Base-by-base conservation (phyloP, 2,113 vertebrate species). In the Synodontis membranacea region DNA sequence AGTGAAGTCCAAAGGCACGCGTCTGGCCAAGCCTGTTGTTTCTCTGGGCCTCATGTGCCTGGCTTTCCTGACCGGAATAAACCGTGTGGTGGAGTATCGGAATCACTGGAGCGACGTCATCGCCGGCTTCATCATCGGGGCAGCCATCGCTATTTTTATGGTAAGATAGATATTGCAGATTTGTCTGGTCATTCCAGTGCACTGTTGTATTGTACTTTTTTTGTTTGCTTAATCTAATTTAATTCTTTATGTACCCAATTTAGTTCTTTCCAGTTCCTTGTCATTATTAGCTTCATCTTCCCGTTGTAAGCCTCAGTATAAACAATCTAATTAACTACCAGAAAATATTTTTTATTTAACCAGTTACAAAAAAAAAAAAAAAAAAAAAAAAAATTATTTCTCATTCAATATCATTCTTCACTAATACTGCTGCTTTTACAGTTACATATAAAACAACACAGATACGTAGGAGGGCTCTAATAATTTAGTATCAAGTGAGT, bases 51-150 rank as follows among this genome's bases (percentile, higher is more conserved):
- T 97, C 82, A 93, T 97, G 81, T 97, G 96, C 68, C 95, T 97
- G 1, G 96, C 96, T 75, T 93, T 96, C 90, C 93, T 98, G 60
- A 96, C 97, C 25, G 96, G 96, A 6, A 95, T 97, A 82, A 93
- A 97, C 74, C 93, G 96, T 0, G 97, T 98, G 85, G 96, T 96
- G 0, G 97, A 98, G 91, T 97, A 97, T 90, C 96, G 97, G 14
- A 98, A 97, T 93, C 97, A 98, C 92, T 98, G 97, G 97, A 93
- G 95, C 0, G 97, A 98, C 0, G 96, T 98, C 83, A 91, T 97
- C 82, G 96, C 96, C 0, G 97, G 97, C 64, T 97, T 96, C 92
- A 93, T 97, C 90, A 96, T 96, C 0, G 97, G 97, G 0, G 95
- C 94, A 0, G 93, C 96, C 88, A 97, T 97, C 5, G 96, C 97